phyloP scores from a whole-genome alignment of 2,888 invertebrate species.

The Phrixothrix hirtus region DNA sequence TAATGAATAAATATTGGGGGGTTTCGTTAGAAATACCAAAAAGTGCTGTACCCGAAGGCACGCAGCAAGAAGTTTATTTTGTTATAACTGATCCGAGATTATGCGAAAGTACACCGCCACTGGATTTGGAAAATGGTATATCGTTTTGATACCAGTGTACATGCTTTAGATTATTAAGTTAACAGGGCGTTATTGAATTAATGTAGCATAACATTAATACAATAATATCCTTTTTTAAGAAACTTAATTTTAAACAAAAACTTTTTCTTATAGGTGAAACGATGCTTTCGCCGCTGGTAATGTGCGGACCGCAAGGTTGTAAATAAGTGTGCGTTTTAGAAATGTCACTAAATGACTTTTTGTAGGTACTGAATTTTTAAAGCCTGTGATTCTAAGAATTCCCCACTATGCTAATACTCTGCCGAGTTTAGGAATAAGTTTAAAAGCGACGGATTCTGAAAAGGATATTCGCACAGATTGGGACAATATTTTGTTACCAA shows the following conservation, averaged over 20 bases:
- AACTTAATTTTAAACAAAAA: too few species aligned
- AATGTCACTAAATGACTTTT: conserved; percentile 44
- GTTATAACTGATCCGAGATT: conserved; percentile 82
- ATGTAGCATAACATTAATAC: too few species aligned
- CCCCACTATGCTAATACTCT: conserved; percentile 84
- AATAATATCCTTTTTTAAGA: too few species aligned
- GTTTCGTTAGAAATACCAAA: conserved; percentile 88
- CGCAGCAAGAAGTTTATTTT: conserved; percentile 91
- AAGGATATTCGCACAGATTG: conserved; percentile 83
- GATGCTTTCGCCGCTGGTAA: conserved; percentile 90
- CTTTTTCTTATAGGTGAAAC: conserved; percentile 76
- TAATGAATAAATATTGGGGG: conserved; percentile 87
- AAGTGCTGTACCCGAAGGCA: conserved; percentile 81
- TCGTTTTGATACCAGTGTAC: conserved; percentile 41
- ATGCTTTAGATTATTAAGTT: conserved; percentile 30
- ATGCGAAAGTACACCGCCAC: conserved; percentile 74
- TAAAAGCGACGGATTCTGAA: conserved; percentile 81
- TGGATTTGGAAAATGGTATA: conserved; percentile 89
- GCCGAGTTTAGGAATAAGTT: conserved; percentile 73
- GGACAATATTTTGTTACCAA: conserved; percentile 83
- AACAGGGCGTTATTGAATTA: not conserved
- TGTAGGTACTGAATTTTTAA: conserved; percentile 77
- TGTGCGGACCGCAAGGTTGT: conserved; percentile 93
- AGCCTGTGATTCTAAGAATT: conserved; percentile 88
- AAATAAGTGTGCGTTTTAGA: not conserved